phyloP scores from a whole-genome alignment of 1,140 invertebrate species.

The Drosophila erecta region DNA sequence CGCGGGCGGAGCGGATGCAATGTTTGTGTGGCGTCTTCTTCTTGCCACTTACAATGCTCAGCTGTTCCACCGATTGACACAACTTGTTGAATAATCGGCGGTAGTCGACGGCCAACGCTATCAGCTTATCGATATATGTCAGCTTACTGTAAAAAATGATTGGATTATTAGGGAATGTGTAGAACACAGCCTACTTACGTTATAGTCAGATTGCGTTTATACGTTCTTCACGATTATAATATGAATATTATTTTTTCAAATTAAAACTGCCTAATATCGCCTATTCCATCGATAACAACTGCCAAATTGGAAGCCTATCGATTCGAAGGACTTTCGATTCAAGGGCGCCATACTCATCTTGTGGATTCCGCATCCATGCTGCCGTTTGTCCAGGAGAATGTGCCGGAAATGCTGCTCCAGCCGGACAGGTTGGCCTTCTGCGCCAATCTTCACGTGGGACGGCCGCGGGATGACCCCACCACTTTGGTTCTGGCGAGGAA shows the following conservation, averaged over 20 bases:
- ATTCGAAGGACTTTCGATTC: not conserved
- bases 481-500: conserved; percentile 44
- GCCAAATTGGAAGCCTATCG: not conserved
- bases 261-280: too few species aligned
- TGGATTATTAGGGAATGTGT: conserved; percentile 5
- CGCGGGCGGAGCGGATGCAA: conserved; percentile 37
- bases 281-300: too few species aligned
- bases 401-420: conserved; percentile 55
- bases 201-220: too few species aligned
- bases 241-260: too few species aligned
- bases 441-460: conserved; percentile 34
- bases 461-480: not conserved
- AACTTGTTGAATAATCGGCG: conserved; percentile 57
- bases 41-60: conserved; percentile 44
- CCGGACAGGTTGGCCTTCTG: conserved; percentile 50
- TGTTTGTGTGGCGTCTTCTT: conserved; percentile 65
- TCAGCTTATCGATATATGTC: not conserved
- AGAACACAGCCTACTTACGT: too few species aligned
- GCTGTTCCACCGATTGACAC: conserved; percentile 34
- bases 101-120: not conserved
- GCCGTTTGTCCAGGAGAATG: conserved; percentile 40
- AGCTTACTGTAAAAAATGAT: not conserved
- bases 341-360: conserved; percentile 17
- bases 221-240: too few species aligned
- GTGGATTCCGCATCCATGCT: conserved; percentile 35